Percentiles rank a stretch among this genome's conserved stretches.
These are phyloP conservation scores for Nyctibius grandis DNA, from an alignment of 2,797 vertebrate species.

Conservation along the genomic window DNA sequence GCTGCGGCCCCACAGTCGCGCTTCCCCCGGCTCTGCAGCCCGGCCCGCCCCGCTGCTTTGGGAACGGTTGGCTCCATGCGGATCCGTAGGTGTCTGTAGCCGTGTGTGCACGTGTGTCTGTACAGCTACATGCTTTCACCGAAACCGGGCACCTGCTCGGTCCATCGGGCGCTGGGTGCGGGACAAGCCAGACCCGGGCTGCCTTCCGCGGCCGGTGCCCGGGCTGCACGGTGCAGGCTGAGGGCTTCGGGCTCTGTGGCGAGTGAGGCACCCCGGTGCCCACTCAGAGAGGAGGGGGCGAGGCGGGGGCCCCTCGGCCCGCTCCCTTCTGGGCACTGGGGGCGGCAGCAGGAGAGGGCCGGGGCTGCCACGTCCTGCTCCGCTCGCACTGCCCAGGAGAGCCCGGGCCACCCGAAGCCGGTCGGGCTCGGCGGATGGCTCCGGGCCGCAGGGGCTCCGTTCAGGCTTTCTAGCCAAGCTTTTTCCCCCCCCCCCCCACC, in stretches of 20 bases:
- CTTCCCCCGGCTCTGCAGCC: not conserved
- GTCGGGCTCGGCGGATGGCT: not conserved
- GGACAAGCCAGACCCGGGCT: not conserved
- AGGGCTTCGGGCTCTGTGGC: not conserved
- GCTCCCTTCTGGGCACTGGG: not conserved
- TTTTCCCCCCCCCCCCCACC: too few species aligned
- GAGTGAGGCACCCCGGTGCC: not conserved
- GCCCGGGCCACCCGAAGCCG: too few species aligned
- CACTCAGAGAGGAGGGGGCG: accelerated
- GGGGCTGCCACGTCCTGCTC: not conserved
- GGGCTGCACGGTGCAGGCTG: too few species aligned
- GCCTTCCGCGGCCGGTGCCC: not conserved
- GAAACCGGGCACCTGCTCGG: not conserved
- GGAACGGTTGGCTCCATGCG: accelerated
- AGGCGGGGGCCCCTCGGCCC: not conserved
- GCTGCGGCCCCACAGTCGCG: not conserved
- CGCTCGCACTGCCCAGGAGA: accelerated
- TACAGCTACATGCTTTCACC: accelerated
- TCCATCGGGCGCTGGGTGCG: not conserved
- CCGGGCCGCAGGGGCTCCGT: not conserved
- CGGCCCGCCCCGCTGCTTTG: too few species aligned
- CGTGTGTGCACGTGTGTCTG: accelerated
- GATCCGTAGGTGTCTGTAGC: not conserved
- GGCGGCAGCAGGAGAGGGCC: not conserved
- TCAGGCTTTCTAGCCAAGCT: not conserved